Conservation (phyloP, 2,888 invertebrate genomes). For the Villa cingulata region DNA sequence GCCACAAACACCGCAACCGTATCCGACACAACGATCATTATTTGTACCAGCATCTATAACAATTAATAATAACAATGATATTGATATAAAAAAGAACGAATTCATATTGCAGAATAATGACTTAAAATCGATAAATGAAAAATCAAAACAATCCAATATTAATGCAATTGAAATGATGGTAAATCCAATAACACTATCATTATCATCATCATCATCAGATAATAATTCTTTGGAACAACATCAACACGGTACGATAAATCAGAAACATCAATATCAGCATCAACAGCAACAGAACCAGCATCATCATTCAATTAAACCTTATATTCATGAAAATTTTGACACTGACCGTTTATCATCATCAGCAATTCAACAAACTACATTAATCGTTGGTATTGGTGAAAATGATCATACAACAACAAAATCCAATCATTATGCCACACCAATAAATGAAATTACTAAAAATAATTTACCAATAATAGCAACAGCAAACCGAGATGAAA, state of each 20-base stretch:
- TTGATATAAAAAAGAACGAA: background rate
- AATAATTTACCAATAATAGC: too few species aligned
- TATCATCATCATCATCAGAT: background rate
- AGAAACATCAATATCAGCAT: background rate
- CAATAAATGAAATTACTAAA: too few species aligned
- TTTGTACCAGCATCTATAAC: background rate
- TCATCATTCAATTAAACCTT: too few species aligned
- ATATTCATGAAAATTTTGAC: too few species aligned
- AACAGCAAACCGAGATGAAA: too few species aligned
- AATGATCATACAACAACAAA: too few species aligned
- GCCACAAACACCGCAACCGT: background rate
- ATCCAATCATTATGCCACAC: too few species aligned
- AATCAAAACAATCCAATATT: background rate
- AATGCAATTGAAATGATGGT: conserved; percentile 5
- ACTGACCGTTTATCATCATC: too few species aligned
- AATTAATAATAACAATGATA: background rate
- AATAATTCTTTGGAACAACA: background rate
- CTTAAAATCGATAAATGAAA: too few species aligned
- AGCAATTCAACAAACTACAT: too few species aligned
- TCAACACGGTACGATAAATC: too few species aligned
- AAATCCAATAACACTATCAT: background rate
- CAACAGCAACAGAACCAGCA: background rate
- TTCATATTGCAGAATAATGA: background rate
- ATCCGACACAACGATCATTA: background rate
- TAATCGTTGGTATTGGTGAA: too few species aligned